Conservation (phyloP, 2,113 vertebrate genomes). For the Pterocles gutturalis region DNA sequence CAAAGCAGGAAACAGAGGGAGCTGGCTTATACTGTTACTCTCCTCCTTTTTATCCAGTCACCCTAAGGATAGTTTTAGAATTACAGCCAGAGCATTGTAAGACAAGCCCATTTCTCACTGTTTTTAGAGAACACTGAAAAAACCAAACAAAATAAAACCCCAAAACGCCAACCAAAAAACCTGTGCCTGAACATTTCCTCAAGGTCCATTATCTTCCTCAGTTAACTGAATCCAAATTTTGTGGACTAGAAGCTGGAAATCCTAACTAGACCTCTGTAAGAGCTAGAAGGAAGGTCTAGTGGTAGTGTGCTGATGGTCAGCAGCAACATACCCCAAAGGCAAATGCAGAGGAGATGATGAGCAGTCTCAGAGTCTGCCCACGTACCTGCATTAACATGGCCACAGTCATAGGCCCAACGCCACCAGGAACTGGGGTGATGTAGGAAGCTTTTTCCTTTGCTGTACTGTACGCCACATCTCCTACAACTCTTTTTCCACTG, state of each 20-base stretch:
- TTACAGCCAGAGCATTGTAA: not conserved
- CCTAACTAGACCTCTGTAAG: not conserved
- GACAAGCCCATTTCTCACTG: not conserved
- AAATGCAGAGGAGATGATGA: not conserved
- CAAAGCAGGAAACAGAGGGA: not conserved
- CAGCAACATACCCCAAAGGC: not conserved
- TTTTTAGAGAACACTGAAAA: not conserved
- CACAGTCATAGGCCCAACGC: conserved; percentile 98
- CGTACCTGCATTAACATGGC: conserved; percentile 97
- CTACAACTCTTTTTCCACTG: conserved; percentile 90
- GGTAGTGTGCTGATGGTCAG: not conserved
- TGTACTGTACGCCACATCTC: conserved; percentile 88
- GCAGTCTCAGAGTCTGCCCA: not conserved
- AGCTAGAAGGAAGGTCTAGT: not conserved
- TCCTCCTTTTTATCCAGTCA: not conserved
- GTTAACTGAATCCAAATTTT: not conserved
- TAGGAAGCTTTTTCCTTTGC: conserved; percentile 90
- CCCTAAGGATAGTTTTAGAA: not conserved
- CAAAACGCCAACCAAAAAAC: not conserved
- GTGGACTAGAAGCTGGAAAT: not conserved
- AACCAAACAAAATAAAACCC: no score
- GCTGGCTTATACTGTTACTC: not conserved
- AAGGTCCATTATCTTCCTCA: not conserved
- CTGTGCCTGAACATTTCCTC: not conserved
- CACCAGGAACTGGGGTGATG: conserved; percentile 97